phyloP scores from a whole-genome alignment of 2,888 invertebrate genomes.

The Drosophila acutilabella region DNA sequence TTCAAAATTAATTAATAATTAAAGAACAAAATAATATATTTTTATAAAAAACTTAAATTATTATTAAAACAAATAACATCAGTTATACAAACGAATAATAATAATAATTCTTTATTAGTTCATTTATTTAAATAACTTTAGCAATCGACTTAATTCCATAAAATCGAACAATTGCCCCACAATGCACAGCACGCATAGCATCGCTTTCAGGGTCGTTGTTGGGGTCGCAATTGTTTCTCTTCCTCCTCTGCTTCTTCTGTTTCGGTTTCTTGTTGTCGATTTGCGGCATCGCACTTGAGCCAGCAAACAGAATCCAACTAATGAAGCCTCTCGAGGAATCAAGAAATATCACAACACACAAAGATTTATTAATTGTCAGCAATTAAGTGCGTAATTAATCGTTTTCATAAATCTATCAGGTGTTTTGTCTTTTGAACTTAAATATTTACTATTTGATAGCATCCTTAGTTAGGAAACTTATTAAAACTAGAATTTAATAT shows the following conservation, averaged over 20 bases:
- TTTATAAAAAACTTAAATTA: too few relatives aligned
- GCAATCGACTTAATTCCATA: too few relatives aligned
- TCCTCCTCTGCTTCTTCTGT: constrained; percentile 16
- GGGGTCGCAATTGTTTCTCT: constrained; percentile 17
- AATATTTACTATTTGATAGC: neutral
- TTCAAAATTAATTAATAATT: too few relatives aligned
- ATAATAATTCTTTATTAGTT: too few relatives aligned
- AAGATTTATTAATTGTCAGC: constrained; percentile 5
- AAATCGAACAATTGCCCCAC: too few relatives aligned
- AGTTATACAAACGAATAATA: too few relatives aligned
- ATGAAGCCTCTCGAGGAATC: constrained; percentile 65
- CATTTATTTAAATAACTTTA: too few relatives aligned
- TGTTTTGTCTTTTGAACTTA: neutral
- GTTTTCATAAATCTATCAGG: neutral
- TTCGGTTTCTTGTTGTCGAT: constrained; percentile 8
- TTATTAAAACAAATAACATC: too few relatives aligned
- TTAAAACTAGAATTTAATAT: constrained; percentile 1
- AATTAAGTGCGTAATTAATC: constrained; percentile 4
- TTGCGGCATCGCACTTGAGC: constrained; percentile 20
- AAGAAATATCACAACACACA: neutral
- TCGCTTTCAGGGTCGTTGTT: constrained; percentile 41
- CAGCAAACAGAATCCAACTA: constrained; percentile 37
- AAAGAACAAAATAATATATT: too few relatives aligned
- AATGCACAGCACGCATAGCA: constrained; percentile 1
- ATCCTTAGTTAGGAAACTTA: neutral